Base-by-base conservation (phyloP, 2,888 invertebrate genomes). In the Apocheima hispidaria region DNA sequence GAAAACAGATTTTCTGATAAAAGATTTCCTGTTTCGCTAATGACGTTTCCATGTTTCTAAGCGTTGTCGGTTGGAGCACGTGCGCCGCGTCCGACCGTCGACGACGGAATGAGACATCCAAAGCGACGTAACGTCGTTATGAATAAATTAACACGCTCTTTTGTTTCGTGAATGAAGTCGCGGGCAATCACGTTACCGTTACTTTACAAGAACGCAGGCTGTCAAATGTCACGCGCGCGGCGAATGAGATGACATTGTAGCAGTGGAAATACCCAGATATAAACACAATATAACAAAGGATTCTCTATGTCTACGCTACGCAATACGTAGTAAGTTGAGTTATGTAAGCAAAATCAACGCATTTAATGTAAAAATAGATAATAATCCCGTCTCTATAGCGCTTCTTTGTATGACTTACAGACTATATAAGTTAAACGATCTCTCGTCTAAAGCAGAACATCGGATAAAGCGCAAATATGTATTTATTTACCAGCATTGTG, bases 141-240 rank as follows among this genome's bases (percentile, higher is more conserved):
- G 63, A 65, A 68, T 68, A 65, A 43, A 68, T 65, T 63, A 65
- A 56, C 54, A 28, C 14, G 18, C 56, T 56, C 49, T 59, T 63
- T 65, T 61, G 56, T 59, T 68, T 63, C 53, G n/a, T 49, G 36
- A 56, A 63, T 63, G 41, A 60, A 55, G 50, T 68, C 33, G 60
- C 20, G 53, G 35, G 40, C 48, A 28, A 55, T 51, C 43, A 59
- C 54, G 48, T 48, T 38, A 44, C 43, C 23, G 43, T 23, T 26
- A 26, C 23, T 16, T 38, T 5, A 7, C 3, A 18, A 16, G 6
- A 7, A 2, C 36, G 6, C 36, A 18, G 9, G n/a, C 3, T 7
- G 26, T 5, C 26, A 7, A 6, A 2, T 23, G 2, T n/a, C 23
- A 23, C 33, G n/a, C n/a, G n/a, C 33, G n/a, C 33, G 33, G 35